Conservation (phyloP, 2,113 vertebrate genomes). For the Galbula dea region DNA sequence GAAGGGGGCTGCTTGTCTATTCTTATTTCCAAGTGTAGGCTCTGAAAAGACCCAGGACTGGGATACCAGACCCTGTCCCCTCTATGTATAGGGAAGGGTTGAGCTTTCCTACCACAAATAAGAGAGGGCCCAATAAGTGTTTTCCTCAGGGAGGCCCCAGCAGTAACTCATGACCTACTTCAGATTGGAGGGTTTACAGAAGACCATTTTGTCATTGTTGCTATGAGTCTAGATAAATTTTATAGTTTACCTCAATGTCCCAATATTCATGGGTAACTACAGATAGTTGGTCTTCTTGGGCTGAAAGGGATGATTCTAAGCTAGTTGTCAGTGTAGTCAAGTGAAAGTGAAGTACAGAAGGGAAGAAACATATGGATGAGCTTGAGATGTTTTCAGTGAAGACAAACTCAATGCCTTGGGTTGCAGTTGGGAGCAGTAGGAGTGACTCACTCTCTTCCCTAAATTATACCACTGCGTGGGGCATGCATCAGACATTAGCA, state of each 20-base stretch:
- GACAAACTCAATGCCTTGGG: not conserved
- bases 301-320: not conserved
- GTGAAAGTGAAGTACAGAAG: not conserved
- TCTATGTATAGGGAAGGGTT: not conserved
- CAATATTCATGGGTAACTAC: not conserved
- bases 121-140: not conserved
- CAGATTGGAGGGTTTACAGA: not conserved
- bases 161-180: not conserved
- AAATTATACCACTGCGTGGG: not conserved
- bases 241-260: not conserved
- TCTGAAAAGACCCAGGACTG: not conserved
- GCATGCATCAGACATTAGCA: constrained; percentile 14
- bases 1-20: not conserved
- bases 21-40: not conserved
- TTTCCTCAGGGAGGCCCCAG: not conserved
- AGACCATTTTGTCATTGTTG: not conserved
- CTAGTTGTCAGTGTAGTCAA: not conserved
- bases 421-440: not conserved
- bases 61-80: not conserved
- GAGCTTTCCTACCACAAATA: not conserved
- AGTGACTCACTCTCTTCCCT: constrained; percentile 32
- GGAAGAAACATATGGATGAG: not conserved
- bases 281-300: not conserved
- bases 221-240: not conserved
- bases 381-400: not conserved